A percentile compares a stretch with the other conserved stretches of the same genome.
Conservation (phyloP, 2,888 invertebrate species). For the Trichogramma dendrolimi region DNA sequence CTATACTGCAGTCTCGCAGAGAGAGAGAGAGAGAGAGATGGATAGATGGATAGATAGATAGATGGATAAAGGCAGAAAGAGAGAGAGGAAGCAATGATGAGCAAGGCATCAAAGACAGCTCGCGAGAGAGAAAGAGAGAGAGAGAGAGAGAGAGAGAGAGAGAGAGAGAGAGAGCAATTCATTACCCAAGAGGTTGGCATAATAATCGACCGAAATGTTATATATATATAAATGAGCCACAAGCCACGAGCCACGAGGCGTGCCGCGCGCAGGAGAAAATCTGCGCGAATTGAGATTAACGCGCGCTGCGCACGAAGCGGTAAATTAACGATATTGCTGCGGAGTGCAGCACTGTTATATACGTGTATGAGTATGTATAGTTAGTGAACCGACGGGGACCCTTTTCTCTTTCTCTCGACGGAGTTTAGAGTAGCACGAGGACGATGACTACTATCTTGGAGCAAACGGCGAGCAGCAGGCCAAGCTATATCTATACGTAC, state of each 20-base stretch:
- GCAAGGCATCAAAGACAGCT: background rate
- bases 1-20: too few relatives aligned
- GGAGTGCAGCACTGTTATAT: too few relatives aligned
- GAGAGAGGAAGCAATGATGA: background rate
- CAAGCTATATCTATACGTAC: too few relatives aligned
- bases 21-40: background rate
- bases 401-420: too few relatives aligned
- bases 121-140: background rate
- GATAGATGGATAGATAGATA: background rate
- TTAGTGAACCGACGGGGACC: too few relatives aligned
- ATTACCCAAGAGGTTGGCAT: slow-evolving; percentile 3
- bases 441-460: too few relatives aligned
- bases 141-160: background rate
- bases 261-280: background rate
- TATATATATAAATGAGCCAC: too few relatives aligned
- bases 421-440: too few relatives aligned
- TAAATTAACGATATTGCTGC: slow-evolving; percentile 10
- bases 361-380: too few relatives aligned
- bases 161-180: slow-evolving; percentile 6
- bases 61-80: background rate
- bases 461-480: too few relatives aligned
- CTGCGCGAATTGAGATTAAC: slow-evolving; percentile 18
- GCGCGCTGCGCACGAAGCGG: slow-evolving; percentile 4
- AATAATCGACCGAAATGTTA: slow-evolving; percentile 10
- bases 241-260: too few relatives aligned